Evolutionary conservation across 2,888 invertebrate genomes (phyloP).

Genomic region (Quadroppia sp.): DNA sequence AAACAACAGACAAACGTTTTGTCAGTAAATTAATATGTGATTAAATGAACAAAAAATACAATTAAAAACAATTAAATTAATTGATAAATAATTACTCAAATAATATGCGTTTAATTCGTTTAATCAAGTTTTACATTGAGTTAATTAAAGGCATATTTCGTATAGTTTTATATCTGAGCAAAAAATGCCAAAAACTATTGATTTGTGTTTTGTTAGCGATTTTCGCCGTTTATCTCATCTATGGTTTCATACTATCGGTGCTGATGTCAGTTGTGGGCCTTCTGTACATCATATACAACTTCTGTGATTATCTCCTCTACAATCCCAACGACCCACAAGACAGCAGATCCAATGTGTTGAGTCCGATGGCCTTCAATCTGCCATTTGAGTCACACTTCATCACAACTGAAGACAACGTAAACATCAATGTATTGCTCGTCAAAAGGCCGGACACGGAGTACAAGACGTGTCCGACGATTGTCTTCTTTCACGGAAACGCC

Average conservation of each 20-base stretch:
- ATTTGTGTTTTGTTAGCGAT: not conserved
- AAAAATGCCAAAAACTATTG: constrained; percentile 17
- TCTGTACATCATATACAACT: constrained; percentile 61
- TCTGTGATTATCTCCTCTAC: constrained; percentile 78
- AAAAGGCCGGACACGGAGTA: constrained; percentile 50
- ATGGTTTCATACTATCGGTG: not conserved
- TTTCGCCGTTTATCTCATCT: not conserved
- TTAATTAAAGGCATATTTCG: not conserved
- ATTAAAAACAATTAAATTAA: too few relatives aligned
- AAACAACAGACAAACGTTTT: too few relatives aligned
- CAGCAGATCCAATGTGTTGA: constrained; percentile 78
- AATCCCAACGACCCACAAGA: constrained; percentile 85
- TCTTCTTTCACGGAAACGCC: constrained; percentile 93
- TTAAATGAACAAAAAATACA: too few relatives aligned
- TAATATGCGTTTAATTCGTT: constrained; percentile 1
- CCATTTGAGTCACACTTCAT: constrained; percentile 55
- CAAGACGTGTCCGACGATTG: constrained; percentile 66
- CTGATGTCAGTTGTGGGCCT: not conserved
- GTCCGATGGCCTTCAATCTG: constrained; percentile 76
- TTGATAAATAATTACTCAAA: too few relatives aligned
- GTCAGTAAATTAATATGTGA: too few relatives aligned
- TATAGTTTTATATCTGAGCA: not conserved
- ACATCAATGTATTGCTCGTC: constrained; percentile 54
- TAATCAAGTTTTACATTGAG: not conserved
- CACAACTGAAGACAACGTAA: constrained; percentile 51